Evolutionary conservation across 2,888 invertebrate genomes (phyloP), one percentile per base, ranked within the genome.

Genomic region (Agriopis aurantiaria): DNA sequence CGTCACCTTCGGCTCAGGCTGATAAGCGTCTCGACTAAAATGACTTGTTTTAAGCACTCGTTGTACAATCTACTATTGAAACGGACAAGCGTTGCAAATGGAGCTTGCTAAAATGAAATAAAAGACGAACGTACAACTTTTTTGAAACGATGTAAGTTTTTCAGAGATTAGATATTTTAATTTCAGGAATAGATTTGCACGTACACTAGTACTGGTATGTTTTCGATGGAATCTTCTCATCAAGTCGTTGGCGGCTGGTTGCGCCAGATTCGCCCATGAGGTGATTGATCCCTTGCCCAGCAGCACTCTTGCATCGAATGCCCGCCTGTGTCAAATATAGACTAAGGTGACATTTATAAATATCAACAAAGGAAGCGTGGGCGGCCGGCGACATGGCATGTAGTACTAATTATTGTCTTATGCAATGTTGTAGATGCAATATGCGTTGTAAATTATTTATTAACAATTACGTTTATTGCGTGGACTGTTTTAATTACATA

Each of bases 301-400:
- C 61, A 59, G 53, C 40, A 59, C 48, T 61, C 55, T 63, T 73
- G 70, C 68, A 65, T 57, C 63, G 55, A 68, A 71, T 68, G 61
- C n/a, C 60, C 46, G 45, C 52, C 69, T 67, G 58, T 72, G 71
- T 67, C 66, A 74, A 72, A 77, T 76, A 75, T 77, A 75, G 76
- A 76, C 75, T 69, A 72, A 73, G 71, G 73, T 74, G 79, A 79
- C 78, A 81, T 82, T 81, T 83, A 82, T 79, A 84, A 81, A 85
- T 83, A 80, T 72, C 74, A 71, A 60, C 68, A 65, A 62, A 43
- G 60, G 72, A 71, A 74, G 69, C 77, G 81, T 81, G 76, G 81
- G 80, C 74, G 72, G 70, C 46, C 73, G 75, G 71, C 72, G 76
- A 75, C 72, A 75, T 68, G 65, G 66, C 48, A 52, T 43, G 41